These are phyloP conservation scores for Ceratosolen solmsi DNA, from an alignment of 1,140 invertebrate genomes.

Conservation along the genomic window DNA sequence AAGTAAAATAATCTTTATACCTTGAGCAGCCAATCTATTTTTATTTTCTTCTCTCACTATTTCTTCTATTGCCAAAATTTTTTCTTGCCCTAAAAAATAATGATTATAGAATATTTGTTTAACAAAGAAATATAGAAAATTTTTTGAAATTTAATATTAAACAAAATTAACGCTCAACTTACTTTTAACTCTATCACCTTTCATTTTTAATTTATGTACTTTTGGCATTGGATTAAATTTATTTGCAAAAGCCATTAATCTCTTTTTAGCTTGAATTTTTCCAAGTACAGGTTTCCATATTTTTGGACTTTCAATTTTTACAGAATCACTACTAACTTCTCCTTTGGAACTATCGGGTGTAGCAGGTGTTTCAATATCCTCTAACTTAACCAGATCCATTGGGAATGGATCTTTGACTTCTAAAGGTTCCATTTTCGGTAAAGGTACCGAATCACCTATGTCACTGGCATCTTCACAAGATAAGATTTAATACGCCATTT, in stretches of 20 bases:
- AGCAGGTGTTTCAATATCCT: slow-evolving; percentile 65
- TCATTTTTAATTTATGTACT: slow-evolving; percentile 51
- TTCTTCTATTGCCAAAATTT: slow-evolving; percentile 71
- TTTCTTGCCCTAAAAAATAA: slow-evolving; percentile 58
- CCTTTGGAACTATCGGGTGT: slow-evolving; percentile 63
- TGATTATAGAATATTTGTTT: background rate
- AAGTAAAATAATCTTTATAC: slow-evolving; percentile 59
- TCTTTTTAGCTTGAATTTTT: slow-evolving; percentile 71
- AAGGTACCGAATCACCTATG: slow-evolving; percentile 7
- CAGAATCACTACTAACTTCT: slow-evolving; percentile 55
- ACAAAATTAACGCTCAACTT: slow-evolving; percentile 43
- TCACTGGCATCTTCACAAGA: slow-evolving; percentile 24
- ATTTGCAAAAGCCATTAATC: slow-evolving; percentile 72
- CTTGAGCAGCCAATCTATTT: slow-evolving; percentile 65
- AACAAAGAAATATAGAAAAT: slow-evolving; percentile 3
- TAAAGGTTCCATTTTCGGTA: slow-evolving; percentile 48
- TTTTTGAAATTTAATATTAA: background rate
- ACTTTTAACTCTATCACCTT: slow-evolving; percentile 60
- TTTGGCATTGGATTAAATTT: slow-evolving; percentile 65
- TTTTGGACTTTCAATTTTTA: slow-evolving; percentile 64
- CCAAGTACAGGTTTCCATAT: slow-evolving; percentile 69
- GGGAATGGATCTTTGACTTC: slow-evolving; percentile 46
- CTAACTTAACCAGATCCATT: slow-evolving; percentile 52
- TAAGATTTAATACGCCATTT: background rate
- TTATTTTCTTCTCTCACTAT: slow-evolving; percentile 70